Evolutionary conservation across 2,113 vertebrate species (phyloP), one percentile per base, ranked within the genome.

Genomic region (Triplophysa siluroides): DNA sequence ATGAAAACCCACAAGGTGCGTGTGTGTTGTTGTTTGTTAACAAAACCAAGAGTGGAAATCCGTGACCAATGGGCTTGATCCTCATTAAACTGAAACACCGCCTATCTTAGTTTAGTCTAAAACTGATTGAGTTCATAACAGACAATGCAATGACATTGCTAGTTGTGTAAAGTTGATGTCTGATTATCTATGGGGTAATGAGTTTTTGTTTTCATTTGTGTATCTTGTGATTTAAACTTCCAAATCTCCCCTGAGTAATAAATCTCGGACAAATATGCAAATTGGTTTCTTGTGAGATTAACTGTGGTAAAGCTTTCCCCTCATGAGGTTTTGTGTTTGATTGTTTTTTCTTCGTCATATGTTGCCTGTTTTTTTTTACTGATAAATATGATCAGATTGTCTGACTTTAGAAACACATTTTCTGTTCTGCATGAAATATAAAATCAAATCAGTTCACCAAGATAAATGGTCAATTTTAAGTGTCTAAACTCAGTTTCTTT

Each of bases 81-180:
- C 61, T 81, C 71, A 56, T 81, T 21, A 78, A 58, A 73, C 14
- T 41, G 19, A 81, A 75, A 65, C 56, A 47, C 18, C n/a, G 67
- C 16, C 73, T 38, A 16, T 81, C 58, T 54, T 38, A 73, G 24
- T 24, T 75, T 81, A 84, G 75, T 78, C 79, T 69, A 26, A 50
- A 56, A 80, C 52, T 76, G 64, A 81, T 81, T 78, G 63, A 24
- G 54, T 47, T 69, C 62, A 64, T 78, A 77, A 80, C 77, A 60
- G 41, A 54, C 52, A 38, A 81, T 69, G 56, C 54, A 80, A 78
- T 64, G 58, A 38, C 69, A 78, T 52, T 64, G 70, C 63, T 67
- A 52, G 56, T 18, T 29, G 52, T 70, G 11, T 62, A 62, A 73
- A 60, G n/a, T 56, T 50, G 45, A 68, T 26, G 43, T 70, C n/a